These are phyloP conservation scores for Euplagia quadripunctaria DNA, from an alignment of 2,888 invertebrate genomes.

Conservation along the genomic window DNA sequence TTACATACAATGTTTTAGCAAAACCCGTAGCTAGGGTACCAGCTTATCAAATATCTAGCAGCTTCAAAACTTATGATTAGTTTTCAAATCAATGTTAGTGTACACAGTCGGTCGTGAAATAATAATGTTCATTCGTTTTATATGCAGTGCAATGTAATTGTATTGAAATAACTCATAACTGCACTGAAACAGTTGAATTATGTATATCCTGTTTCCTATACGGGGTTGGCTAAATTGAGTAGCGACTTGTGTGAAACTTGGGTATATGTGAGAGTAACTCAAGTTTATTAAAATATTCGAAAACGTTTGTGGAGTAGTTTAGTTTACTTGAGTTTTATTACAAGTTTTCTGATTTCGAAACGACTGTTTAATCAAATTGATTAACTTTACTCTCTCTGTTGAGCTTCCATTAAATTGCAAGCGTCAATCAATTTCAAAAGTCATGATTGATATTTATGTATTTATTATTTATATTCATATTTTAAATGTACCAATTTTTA, in stretches of 20 bases:
- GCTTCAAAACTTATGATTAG: slow-evolving; percentile 15
- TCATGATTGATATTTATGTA: too few relatives aligned
- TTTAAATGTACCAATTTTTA: too few relatives aligned
- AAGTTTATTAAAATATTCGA: too few relatives aligned
- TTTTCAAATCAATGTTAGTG: slow-evolving; percentile 9
- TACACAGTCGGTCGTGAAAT: slow-evolving; percentile 8
- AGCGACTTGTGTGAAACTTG: slow-evolving; percentile 9
- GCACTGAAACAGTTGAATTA: slow-evolving; percentile 29
- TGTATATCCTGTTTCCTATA: slow-evolving; percentile 23
- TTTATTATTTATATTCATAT: too few relatives aligned
- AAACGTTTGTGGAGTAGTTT: neutral
- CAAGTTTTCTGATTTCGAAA: neutral
- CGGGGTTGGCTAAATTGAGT: slow-evolving; percentile 12
- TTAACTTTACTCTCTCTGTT: too few relatives aligned
- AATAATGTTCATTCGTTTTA: slow-evolving; percentile 29
- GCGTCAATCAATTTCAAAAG: too few relatives aligned
- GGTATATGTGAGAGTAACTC: neutral
- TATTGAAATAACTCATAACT: slow-evolving; percentile 32
- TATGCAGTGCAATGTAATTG: slow-evolving; percentile 26
- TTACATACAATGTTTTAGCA: neutral
- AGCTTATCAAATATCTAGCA: slow-evolving; percentile 1
- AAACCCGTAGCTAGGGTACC: neutral
- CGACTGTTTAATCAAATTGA: too few relatives aligned
- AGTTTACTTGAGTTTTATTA: neutral
- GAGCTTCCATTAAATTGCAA: too few relatives aligned